A percentile compares a stretch with the other conserved stretches of the same genome.
Evolutionary conservation across 2,113 vertebrate genomes (phyloP).

Genomic region (Girardinichthys multiradiatus): DNA sequence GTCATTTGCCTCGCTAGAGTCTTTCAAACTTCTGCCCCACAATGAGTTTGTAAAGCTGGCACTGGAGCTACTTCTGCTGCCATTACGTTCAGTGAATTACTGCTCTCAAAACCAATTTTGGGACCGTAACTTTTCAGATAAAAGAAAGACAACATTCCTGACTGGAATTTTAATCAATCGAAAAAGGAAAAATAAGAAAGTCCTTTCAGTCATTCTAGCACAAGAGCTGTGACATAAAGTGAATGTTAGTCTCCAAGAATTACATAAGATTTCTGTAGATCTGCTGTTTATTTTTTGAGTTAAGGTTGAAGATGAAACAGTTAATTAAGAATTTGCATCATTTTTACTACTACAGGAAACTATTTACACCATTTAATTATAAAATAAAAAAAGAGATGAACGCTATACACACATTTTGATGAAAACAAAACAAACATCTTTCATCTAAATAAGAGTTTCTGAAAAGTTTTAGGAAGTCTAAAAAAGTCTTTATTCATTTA

Average conservation of each 20-base stretch:
- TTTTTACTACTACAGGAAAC: too few species aligned
- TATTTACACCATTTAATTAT: too few species aligned
- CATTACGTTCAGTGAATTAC: constrained; percentile 18
- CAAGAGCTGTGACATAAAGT: neutral
- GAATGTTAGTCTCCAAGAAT: neutral
- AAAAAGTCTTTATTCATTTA: too few species aligned
- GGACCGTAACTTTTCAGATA: constrained; percentile 11
- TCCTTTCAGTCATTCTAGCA: neutral
- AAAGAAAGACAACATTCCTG: neutral
- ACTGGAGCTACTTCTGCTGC: constrained; percentile 9
- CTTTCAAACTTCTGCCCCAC: constrained; percentile 35
- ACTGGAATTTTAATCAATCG: neutral
- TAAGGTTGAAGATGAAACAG: too few species aligned
- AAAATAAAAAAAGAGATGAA: too few species aligned
- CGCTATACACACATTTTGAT: too few species aligned
- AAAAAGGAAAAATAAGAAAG: neutral
- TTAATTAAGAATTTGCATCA: too few species aligned
- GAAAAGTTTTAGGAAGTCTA: too few species aligned
- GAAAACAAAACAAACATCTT: too few species aligned
- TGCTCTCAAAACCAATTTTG: constrained; percentile 3
- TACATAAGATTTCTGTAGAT: too few species aligned
- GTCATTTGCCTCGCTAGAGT: constrained; percentile 20
- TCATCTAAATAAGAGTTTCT: too few species aligned
- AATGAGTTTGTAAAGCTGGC: constrained; percentile 45
- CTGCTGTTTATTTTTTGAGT: too few species aligned